Percentiles rank a stretch among this genome's conserved stretches.
These are phyloP conservation scores for Temnothorax rugatulus DNA, from an alignment of 2,888 invertebrate species.

Conservation along the genomic window DNA sequence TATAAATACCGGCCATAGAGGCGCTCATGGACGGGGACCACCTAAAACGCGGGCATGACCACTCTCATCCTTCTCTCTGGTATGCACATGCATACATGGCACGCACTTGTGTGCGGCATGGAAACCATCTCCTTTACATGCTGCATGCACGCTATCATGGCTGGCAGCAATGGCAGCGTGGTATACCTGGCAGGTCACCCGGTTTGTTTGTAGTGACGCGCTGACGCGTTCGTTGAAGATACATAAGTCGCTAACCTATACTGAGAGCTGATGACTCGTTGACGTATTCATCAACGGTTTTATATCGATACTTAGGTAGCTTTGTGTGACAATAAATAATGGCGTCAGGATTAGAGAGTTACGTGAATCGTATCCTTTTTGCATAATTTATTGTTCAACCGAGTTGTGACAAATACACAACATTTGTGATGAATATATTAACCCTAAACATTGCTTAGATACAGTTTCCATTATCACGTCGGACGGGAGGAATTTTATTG, in stretches of 20 bases:
- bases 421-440: conserved; percentile 4
- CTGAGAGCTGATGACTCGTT: background rate
- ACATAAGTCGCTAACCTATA: background rate
- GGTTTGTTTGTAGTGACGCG: background rate
- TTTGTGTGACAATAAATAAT: conserved; percentile 85
- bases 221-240: background rate
- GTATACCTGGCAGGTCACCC: background rate
- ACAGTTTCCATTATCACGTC: conserved; percentile 98
- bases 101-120: too few relatives aligned
- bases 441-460: conserved; percentile 86
- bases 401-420: background rate
- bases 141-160: too few relatives aligned
- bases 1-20: too few relatives aligned
- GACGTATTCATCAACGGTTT: background rate
- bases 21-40: too few relatives aligned
- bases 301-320: conserved; percentile 46
- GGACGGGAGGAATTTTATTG: conserved; percentile 98
- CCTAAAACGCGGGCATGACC: too few relatives aligned
- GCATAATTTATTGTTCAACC: background rate
- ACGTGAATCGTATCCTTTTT: conserved; percentile 93
- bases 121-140: too few relatives aligned
- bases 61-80: too few relatives aligned
- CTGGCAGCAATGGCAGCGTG: too few relatives aligned
- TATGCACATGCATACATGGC: too few relatives aligned
- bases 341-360: conserved; percentile 95